Evolutionary conservation across 1,140 invertebrate species (phyloP).

Genomic region (Conus betulinus): DNA sequence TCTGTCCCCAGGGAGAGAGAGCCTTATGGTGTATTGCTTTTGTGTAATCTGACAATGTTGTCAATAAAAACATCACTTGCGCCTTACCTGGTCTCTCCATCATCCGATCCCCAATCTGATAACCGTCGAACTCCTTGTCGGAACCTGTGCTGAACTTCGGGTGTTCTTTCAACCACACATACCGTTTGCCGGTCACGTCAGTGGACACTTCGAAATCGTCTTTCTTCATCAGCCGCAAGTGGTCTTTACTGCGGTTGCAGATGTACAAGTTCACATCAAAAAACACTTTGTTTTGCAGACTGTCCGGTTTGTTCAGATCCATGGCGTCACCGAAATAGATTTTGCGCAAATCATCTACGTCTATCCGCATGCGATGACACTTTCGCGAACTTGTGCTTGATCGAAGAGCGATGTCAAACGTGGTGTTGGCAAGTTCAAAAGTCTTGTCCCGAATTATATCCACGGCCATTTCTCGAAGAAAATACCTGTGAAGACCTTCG

Average conservation of each 20-base stretch:
- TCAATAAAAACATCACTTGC: background rate
- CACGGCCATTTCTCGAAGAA: slow-evolving; percentile 59
- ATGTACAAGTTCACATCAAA: slow-evolving; percentile 69
- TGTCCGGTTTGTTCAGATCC: slow-evolving; percentile 64
- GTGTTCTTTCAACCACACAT: slow-evolving; percentile 67
- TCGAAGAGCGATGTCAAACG: slow-evolving; percentile 57
- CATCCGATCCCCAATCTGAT: slow-evolving; percentile 68
- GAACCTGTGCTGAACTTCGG: slow-evolving; percentile 63
- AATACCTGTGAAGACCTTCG: slow-evolving; percentile 63
- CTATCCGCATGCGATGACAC: slow-evolving; percentile 58
- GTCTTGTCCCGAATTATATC: slow-evolving; percentile 62
- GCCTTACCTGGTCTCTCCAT: slow-evolving; percentile 65
- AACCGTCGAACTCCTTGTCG: slow-evolving; percentile 55
- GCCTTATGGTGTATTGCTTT: too few relatives aligned
- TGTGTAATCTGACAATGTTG: too few relatives aligned
- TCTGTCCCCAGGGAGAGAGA: too few relatives aligned
- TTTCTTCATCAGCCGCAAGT: slow-evolving; percentile 67
- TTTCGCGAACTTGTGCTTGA: slow-evolving; percentile 43
- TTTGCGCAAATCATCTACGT: slow-evolving; percentile 65
- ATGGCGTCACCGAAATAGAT: slow-evolving; percentile 67
- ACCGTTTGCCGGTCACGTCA: slow-evolving; percentile 62
- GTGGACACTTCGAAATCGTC: slow-evolving; percentile 66
- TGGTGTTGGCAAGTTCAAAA: slow-evolving; percentile 62
- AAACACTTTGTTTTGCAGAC: slow-evolving; percentile 69
- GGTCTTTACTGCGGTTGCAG: slow-evolving; percentile 68